A percentile compares a stretch with the other conserved stretches of the same genome.
Evolutionary conservation across 2,797 vertebrate species (phyloP).

Genomic region (Tiaroga cobitis): DNA sequence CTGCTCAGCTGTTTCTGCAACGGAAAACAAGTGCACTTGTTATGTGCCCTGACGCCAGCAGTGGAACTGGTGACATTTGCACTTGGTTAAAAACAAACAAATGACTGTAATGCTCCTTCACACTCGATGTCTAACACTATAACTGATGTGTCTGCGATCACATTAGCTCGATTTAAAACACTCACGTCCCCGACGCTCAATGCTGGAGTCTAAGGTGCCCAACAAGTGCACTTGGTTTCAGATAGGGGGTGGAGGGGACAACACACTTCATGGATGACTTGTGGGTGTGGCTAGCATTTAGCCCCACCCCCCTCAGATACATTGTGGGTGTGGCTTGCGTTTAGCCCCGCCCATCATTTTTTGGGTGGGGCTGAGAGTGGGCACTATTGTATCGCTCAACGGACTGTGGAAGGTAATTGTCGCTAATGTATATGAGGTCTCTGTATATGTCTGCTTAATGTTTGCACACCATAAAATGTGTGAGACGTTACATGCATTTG

Average conservation of each 20-base stretch:
- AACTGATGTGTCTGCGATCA: not conserved
- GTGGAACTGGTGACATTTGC: not conserved
- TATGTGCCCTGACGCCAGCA: not conserved
- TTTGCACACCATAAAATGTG: conserved; percentile 59
- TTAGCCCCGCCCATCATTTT: not conserved
- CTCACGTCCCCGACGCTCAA: not conserved
- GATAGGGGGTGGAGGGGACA: not conserved
- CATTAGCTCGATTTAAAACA: not conserved
- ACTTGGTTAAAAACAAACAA: not conserved
- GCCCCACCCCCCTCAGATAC: not conserved
- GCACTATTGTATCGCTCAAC: conserved; percentile 34
- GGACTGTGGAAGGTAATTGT: conserved; percentile 53
- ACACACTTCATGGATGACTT: not conserved
- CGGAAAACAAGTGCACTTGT: conserved; percentile 2
- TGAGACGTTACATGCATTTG: conserved; percentile 19
- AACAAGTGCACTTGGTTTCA: conserved; percentile 35
- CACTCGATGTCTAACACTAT: not conserved
- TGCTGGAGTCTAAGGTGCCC: not conserved
- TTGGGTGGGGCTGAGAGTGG: conserved; percentile 22
- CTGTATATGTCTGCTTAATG: conserved; percentile 55
- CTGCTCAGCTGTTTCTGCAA: not conserved
- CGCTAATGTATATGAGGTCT: conserved; percentile 55
- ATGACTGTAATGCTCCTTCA: conserved; percentile 6
- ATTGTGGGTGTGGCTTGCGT: not conserved
- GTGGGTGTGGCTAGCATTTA: conserved; percentile 23